These are phyloP conservation scores for Diplazon laetatorius DNA, from an alignment of 2,888 invertebrate genomes.

Conservation along the genomic window DNA sequence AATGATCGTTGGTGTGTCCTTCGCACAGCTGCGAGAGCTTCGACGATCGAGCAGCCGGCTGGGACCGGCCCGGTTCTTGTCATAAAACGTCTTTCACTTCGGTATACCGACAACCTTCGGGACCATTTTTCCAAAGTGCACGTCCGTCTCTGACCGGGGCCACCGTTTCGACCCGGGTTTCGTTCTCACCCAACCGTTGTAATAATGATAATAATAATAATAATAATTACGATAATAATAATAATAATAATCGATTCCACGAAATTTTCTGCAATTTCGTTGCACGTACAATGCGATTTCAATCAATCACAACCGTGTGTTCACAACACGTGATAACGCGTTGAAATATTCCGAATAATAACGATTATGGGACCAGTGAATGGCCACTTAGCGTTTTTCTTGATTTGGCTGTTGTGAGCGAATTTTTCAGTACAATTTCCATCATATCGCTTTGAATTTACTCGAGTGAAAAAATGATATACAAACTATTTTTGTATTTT, in stretches of 20 bases:
- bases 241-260: conserved; percentile 9
- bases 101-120: conserved; percentile 54
- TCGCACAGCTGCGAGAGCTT: conserved; percentile 23
- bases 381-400: too few relatives aligned
- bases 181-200: background rate
- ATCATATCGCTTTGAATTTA: too few relatives aligned
- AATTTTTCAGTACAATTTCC: too few relatives aligned
- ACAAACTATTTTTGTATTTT: too few relatives aligned
- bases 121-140: conserved; percentile 59
- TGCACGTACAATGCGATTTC: background rate
- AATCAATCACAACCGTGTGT: too few relatives aligned
- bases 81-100: conserved; percentile 59
- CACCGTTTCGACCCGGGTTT: conserved; percentile 22
- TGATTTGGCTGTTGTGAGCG: too few relatives aligned
- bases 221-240: background rate
- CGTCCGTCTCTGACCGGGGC: conserved; percentile 20
- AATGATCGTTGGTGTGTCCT: conserved; percentile 47
- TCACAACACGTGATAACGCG: too few relatives aligned
- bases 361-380: too few relatives aligned
- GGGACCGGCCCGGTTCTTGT: conserved; percentile 37
- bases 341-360: too few relatives aligned
- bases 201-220: conserved; percentile 13
- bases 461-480: too few relatives aligned
- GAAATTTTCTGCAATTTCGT: background rate
- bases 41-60: conserved; percentile 34